These are phyloP conservation scores for Drosophila lacertosa DNA, from an alignment of 1,140 invertebrate genomes.

Conservation along the genomic window DNA sequence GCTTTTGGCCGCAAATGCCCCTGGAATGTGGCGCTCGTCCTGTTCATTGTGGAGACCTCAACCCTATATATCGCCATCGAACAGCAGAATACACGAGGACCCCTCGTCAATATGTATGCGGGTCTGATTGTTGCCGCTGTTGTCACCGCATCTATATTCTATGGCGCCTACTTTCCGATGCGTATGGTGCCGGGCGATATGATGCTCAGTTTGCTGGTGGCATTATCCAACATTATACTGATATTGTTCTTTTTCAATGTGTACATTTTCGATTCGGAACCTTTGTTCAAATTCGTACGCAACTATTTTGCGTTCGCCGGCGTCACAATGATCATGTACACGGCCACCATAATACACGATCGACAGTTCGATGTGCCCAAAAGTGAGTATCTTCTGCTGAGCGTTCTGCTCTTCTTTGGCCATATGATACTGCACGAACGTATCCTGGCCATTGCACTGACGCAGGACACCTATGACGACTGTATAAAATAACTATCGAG, in stretches of 20 bases:
- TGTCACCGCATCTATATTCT: conserved; percentile 43
- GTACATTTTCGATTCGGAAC: background rate
- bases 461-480: background rate
- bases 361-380: conserved; percentile 70
- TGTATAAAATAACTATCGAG: no score
- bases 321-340: conserved; percentile 59
- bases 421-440: conserved; percentile 68
- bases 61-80: conserved; percentile 62
- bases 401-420: conserved; percentile 59
- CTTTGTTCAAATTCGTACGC: conserved; percentile 19
- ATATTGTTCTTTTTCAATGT: conserved; percentile 53
- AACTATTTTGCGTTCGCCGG: conserved; percentile 57
- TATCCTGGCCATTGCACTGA: conserved; percentile 29
- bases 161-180: conserved; percentile 70
- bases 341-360: conserved; percentile 69
- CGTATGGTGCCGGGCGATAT: conserved; percentile 61
- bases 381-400: conserved; percentile 61
- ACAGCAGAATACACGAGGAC: conserved; percentile 33
- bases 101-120: conserved; percentile 55
- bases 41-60: conserved; percentile 53
- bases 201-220: conserved; percentile 52
- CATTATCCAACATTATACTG: conserved; percentile 48
- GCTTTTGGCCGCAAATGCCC: conserved; percentile 50
- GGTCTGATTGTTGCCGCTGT: conserved; percentile 41
- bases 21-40: conserved; percentile 36